Evolutionary conservation across 2,888 invertebrate genomes (phyloP), one percentile per base, ranked within the genome.

Genomic region (Lasioglossum pauxillum): DNA sequence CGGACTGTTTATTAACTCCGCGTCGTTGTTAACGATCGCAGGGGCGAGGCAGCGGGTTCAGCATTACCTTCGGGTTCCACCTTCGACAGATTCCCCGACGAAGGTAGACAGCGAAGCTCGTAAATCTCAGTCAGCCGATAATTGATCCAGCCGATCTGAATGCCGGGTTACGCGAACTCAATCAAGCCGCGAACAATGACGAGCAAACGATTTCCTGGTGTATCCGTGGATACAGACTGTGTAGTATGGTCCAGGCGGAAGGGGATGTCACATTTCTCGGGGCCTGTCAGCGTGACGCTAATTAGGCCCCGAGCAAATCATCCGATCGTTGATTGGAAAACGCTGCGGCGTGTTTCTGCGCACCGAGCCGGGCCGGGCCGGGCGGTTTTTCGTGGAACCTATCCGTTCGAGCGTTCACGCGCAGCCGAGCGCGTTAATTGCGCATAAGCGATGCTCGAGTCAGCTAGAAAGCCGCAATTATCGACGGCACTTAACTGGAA

Each of bases 131-230:
- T 73, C 76, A 53, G 19, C 77, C 78, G 57, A 69, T 49, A 53
- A 75, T n/a, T 75, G 77, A 72, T 84, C 46, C 74, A 78, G 49
- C 31, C 19, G 73, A 80, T 78, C 75, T 71, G 27, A n/a, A 23
- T 19, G 49, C 14, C 49, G 35, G 46, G 46, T 78, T 78, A 53
- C 76, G 77, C 77, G 72, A 75, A 49, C 57, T 69, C 64, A 46
- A 71, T 78, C 75, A 75, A 38, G 44, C 35, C 23, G 57, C 79
- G 75, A n/a, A 35, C n/a, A 64, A 44, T 60, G 14, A 49, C 49
- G 38, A 75, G 67, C 31, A 71, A 84, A 69, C 75, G 72, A 75
- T 83, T 88, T 81, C 86, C 82, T 81, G 73, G 53, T 75, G 75
- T 69, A 69, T 81, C 35, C 76, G 72, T 46, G 31, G 79, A 74